These are phyloP conservation scores for Allophyes oxyacanthae DNA, from an alignment of 2,888 invertebrate species.

Conservation along the genomic window DNA sequence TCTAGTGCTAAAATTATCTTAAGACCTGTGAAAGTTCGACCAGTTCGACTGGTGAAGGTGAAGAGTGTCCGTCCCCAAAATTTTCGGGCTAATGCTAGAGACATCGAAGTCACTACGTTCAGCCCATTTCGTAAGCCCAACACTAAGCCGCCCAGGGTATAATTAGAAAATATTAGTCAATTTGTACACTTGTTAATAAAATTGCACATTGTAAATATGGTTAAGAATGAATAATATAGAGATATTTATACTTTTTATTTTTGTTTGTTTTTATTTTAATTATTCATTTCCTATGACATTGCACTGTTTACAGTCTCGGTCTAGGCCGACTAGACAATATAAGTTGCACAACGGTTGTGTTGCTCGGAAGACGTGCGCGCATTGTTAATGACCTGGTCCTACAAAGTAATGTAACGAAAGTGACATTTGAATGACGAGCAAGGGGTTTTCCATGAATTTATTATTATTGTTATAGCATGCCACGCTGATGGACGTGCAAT, in stretches of 20 bases:
- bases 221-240: conserved; percentile 56
- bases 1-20: conserved; percentile 74
- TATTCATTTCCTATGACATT: conserved; percentile 18
- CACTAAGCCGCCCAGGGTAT: conserved; percentile 75
- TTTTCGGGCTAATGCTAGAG: conserved; percentile 64
- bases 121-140: conserved; percentile 70
- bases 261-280: conserved; percentile 37
- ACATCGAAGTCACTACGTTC: conserved; percentile 77
- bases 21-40: conserved; percentile 71
- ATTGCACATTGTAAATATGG: conserved; percentile 69
- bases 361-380: conserved; percentile 40
- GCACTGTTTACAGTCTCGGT: conserved; percentile 32
- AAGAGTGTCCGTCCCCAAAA: conserved; percentile 61
- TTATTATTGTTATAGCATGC: conserved; percentile 22
- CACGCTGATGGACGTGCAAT: conserved; percentile 20
- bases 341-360: conserved; percentile 44
- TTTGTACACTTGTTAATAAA: conserved; percentile 72
- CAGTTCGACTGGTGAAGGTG: conserved; percentile 64
- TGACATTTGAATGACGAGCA: conserved; percentile 50
- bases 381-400: conserved; percentile 46
- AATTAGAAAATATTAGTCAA: conserved; percentile 43
- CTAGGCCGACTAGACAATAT: conserved; percentile 45
- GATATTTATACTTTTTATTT: conserved; percentile 60
- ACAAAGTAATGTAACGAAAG: conserved; percentile 53
- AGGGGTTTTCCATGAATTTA: conserved; percentile 54